phyloP scores from a whole-genome alignment of 92 coral and sea anemone genomes.

The Pocillopora grandis region DNA sequence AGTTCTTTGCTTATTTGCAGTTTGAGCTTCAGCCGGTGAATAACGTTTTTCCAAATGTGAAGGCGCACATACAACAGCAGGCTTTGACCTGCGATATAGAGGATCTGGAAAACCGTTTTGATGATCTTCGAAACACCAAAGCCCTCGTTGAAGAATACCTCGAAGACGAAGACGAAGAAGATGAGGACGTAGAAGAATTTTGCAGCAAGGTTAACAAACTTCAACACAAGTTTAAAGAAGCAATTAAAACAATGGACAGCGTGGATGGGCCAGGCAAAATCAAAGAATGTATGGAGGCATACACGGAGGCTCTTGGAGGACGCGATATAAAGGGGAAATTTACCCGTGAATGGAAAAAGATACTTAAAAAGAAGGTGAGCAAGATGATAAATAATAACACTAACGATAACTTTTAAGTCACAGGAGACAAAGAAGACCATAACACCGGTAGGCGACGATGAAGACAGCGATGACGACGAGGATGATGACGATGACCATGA shows the following conservation, averaged over 20 bases:
- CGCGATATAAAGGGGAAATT: slow-evolving; percentile 24
- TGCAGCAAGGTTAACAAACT: not conserved
- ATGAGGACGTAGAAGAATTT: slow-evolving; percentile 15
- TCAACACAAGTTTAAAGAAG: slow-evolving; percentile 14
- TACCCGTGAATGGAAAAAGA: slow-evolving; percentile 1
- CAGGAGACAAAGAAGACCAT: too few species aligned
- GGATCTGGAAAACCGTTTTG: slow-evolving; percentile 34
- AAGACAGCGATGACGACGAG: too few species aligned
- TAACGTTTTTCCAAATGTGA: not conserved
- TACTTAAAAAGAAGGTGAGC: not conserved
- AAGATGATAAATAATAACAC: not conserved
- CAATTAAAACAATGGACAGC: not conserved
- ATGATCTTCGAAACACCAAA: slow-evolving; percentile 21
- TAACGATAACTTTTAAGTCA: too few species aligned
- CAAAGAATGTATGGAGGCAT: slow-evolving; percentile 16
- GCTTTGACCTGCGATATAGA: slow-evolving; percentile 9
- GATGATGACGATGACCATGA: too few species aligned
- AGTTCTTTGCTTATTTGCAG: not conserved
- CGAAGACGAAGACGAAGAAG: not conserved
- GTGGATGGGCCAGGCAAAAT: not conserved
- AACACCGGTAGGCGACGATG: too few species aligned
- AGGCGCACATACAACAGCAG: not conserved
- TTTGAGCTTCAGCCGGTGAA: slow-evolving; percentile 37
- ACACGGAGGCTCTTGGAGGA: slow-evolving; percentile 19
- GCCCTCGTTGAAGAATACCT: not conserved